Conservation (phyloP, 2,113 vertebrate species). For the Australoheros scitulus region DNA sequence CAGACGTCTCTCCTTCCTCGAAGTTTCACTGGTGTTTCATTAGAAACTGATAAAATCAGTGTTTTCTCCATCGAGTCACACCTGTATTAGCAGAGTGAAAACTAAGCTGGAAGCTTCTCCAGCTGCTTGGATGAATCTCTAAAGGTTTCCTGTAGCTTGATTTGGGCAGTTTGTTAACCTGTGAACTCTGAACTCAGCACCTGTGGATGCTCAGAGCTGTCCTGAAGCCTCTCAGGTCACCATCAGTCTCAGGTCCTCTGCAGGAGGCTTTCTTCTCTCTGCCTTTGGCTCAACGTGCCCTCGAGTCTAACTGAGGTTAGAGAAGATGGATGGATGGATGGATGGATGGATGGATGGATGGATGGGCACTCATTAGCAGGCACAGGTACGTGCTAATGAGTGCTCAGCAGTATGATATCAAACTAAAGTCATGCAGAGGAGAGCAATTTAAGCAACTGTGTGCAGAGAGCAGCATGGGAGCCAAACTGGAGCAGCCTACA, state of each 20-base stretch:
- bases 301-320: background rate
- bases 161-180: background rate
- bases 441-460: too few species aligned
- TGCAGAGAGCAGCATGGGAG: too few species aligned
- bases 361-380: background rate
- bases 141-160: background rate
- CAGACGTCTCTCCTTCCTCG: too few species aligned
- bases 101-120: too few species aligned
- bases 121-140: background rate
- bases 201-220: accelerated
- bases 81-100: background rate
- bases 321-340: background rate
- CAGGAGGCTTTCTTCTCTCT: background rate
- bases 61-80: background rate
- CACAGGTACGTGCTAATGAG: too few species aligned
- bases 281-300: background rate
- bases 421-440: too few species aligned
- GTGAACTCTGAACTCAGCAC: background rate
- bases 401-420: too few species aligned
- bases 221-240: accelerated
- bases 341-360: background rate
- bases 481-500: too few species aligned
- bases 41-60: background rate
- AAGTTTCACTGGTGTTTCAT: too few species aligned
- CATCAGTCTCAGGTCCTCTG: background rate